Percentiles rank a stretch among this genome's conserved stretches.
phyloP scores from a whole-genome alignment of 2,797 vertebrate genomes.

The Syngnathus acus region DNA sequence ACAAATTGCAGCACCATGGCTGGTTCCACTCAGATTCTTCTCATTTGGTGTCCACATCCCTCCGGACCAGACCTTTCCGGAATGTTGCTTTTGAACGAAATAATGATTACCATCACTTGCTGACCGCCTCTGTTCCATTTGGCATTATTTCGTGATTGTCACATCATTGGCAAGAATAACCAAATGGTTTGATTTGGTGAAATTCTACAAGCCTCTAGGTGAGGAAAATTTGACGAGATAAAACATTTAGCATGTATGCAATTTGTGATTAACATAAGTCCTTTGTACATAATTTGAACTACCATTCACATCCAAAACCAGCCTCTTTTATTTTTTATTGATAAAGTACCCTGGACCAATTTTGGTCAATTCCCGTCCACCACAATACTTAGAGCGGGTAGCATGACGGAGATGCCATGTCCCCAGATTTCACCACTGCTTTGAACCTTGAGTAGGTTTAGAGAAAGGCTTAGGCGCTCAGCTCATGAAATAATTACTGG shows the following conservation, averaged over 20 bases:
- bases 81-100: slow-evolving; percentile 3
- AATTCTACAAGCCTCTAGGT: background rate
- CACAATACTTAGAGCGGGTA: slow-evolving; percentile 59
- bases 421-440: slow-evolving; percentile 59
- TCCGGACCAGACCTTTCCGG: background rate
- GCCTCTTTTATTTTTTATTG: slow-evolving; percentile 61
- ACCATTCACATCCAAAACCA: slow-evolving; percentile 27
- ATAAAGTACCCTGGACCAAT: slow-evolving; percentile 52
- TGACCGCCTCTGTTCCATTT: background rate
- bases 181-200: background rate
- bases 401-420: slow-evolving; percentile 62
- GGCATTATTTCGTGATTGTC: too few species aligned
- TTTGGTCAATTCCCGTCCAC: slow-evolving; percentile 44
- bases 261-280: background rate
- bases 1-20: background rate
- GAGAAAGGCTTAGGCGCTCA: slow-evolving; percentile 66
- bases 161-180: too few species aligned
- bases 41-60: background rate
- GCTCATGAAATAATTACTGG: slow-evolving; percentile 73
- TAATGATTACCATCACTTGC: background rate
- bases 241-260: background rate
- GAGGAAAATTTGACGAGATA: background rate
- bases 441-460: slow-evolving; percentile 69
- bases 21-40: slow-evolving; percentile 5
- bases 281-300: slow-evolving; percentile 45